Evolutionary conservation across 2,888 invertebrate genomes (phyloP), one percentile per base, ranked within the genome.

Genomic region (Pachycephus smyrnensis): DNA sequence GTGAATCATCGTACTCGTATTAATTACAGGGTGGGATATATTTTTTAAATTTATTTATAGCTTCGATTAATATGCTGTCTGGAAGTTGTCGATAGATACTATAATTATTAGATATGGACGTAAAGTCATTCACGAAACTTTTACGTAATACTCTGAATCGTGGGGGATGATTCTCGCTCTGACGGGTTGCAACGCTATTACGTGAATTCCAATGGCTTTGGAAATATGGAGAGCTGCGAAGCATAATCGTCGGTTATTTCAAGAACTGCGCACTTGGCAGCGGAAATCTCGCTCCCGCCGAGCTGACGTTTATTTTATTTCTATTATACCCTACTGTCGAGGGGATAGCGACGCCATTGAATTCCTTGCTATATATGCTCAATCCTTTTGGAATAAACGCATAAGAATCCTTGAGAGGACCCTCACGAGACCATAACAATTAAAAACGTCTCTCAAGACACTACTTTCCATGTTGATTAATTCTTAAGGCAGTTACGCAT

Each of bases 231-330:
- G 9, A 55, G 55, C 55, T n/a, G 11, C 71, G 71, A 71, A 31
- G 71, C 33, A 31, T 12, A 71, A 71, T 71, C 71, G 55, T 23
- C 4, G 71, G 31, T 71, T 71, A 71, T 71, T 71, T 71, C 31
- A 33, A 71, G 71, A 71, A 32, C 32, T 71, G 71, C 71, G 71
- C 71, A 71, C 71, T 71, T 71, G 71, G 71, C 71, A 31, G 33
- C 71, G n/a, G 9, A 12, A 31, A 31, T 71, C 55, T 55, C 55
- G 55, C 2, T 55, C 55, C 55, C 55, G 55, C 2, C 55, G 23
- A 55, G 55, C 55, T 23, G 23, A 55, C 23, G 23, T 55, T 55
- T 55, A 55, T 55, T 55, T 55, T 55, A 55, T 55, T 55, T 55
- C 55, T 23, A 55, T 23, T 23, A 9, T 55, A 55, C 23, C 55